phyloP scores from a whole-genome alignment of 1,140 invertebrate genomes.

The Popillia japonica region DNA sequence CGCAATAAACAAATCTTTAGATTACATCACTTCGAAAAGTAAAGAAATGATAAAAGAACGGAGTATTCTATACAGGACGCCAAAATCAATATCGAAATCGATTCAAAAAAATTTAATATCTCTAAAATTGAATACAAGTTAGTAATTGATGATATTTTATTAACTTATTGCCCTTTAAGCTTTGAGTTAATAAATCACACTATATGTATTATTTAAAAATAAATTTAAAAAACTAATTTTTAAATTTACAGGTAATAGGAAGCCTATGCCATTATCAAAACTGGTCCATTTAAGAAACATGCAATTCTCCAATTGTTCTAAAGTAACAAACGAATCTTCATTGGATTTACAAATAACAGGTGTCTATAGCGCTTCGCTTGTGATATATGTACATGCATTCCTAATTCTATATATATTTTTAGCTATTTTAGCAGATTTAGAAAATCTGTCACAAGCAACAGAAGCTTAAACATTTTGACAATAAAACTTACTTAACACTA shows the following conservation, averaged over 20 bases:
- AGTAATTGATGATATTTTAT: background rate
- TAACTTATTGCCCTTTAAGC: too few species aligned
- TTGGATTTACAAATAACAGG: slow-evolving; percentile 36
- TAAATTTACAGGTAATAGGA: background rate
- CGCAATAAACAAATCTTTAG: background rate
- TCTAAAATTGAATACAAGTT: background rate
- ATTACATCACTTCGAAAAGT: slow-evolving; percentile 21
- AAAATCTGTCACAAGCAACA: background rate
- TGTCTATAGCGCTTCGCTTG: background rate
- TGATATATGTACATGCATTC: background rate
- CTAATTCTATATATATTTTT: background rate
- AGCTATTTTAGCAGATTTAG: slow-evolving; percentile 29
- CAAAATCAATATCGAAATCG: background rate
- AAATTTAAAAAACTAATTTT: background rate
- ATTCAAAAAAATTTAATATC: background rate
- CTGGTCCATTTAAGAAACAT: slow-evolving; percentile 29
- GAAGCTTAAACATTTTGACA: background rate
- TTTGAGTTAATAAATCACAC: too few species aligned
- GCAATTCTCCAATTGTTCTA: slow-evolving; percentile 28
- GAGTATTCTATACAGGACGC: slow-evolving; percentile 34
- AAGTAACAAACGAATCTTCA: background rate
- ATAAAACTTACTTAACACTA: background rate
- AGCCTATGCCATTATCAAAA: slow-evolving; percentile 20
- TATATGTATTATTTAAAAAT: background rate
- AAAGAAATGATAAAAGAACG: slow-evolving; percentile 38